Evolutionary conservation across 2,113 vertebrate genomes (phyloP).

Genomic region (Corythaixoides concolor): DNA sequence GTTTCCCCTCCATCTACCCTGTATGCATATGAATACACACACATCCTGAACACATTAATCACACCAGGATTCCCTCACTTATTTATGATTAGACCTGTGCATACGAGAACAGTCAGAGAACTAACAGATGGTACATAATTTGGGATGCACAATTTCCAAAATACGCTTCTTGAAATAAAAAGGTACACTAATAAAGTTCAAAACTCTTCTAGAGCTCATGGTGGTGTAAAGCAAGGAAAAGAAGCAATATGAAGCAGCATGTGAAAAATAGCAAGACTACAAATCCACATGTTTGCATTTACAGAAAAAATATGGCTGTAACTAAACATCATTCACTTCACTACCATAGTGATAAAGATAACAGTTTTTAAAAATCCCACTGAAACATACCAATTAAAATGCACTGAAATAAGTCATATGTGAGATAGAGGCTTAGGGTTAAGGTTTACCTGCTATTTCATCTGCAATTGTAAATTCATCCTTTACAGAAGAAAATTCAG

Average conservation of each 20-base stretch:
- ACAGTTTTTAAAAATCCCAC: neutral
- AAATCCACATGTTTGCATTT: neutral
- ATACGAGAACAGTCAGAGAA: neutral
- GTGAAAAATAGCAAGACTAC: neutral
- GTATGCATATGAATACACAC: neutral
- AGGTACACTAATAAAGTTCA: neutral
- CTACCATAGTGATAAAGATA: neutral
- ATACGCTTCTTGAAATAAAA: neutral
- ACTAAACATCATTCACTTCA: neutral
- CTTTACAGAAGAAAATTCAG: slow-evolving; percentile 81
- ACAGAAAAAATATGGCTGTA: neutral
- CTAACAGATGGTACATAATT: neutral
- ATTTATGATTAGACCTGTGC: neutral
- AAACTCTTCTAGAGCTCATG: neutral
- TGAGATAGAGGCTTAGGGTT: neutral
- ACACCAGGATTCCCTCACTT: neutral
- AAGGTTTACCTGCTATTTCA: slow-evolving; percentile 82
- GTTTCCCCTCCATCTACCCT: neutral
- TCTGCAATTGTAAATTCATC: slow-evolving; percentile 82
- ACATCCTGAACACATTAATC: neutral
- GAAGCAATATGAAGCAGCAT: neutral
- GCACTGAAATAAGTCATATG: neutral
- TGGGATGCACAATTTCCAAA: neutral
- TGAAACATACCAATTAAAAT: neutral
- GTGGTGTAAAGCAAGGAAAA: neutral